phyloP scores from a whole-genome alignment of 2,888 invertebrate genomes.

The Lacanobia wlatinum region DNA sequence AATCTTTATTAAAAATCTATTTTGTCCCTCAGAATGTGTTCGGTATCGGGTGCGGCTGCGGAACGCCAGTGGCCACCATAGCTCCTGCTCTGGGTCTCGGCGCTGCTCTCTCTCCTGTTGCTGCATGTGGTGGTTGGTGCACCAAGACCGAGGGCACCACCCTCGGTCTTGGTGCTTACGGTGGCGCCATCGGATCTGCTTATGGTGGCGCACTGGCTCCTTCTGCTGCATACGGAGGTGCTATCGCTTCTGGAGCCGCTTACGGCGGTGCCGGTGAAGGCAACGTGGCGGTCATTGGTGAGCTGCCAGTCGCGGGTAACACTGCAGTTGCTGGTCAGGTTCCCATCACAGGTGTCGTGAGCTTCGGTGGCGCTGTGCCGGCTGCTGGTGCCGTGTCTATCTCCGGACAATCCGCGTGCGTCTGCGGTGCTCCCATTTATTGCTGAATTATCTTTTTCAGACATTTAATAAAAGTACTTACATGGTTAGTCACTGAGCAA shows the following conservation, averaged over 20 bases:
- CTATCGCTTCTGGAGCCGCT: slow-evolving; percentile 5
- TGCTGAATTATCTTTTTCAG: too few species aligned
- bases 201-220: not conserved
- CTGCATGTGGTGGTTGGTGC: slow-evolving; percentile 12
- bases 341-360: slow-evolving; percentile 72
- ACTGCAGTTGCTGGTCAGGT: slow-evolving; percentile 55
- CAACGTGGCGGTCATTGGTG: slow-evolving; percentile 68
- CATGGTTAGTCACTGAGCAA: too few species aligned
- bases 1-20: too few species aligned
- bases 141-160: too few species aligned
- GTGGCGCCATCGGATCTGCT: slow-evolving; percentile 2
- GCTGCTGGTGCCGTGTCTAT: slow-evolving; percentile 55
- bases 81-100: not conserved
- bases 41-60: too few species aligned
- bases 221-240: slow-evolving; percentile 12
- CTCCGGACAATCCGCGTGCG: slow-evolving; percentile 45
- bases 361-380: slow-evolving; percentile 14
- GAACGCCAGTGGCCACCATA: too few species aligned
- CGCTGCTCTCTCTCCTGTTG: too few species aligned
- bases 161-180: slow-evolving; percentile 8
- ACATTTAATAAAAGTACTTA: too few species aligned
- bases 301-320: slow-evolving; percentile 56
- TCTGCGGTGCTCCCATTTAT: slow-evolving; percentile 21
- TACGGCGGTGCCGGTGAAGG: slow-evolving; percentile 68
- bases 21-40: too few species aligned